Percentiles rank a stretch among this genome's conserved stretches.
These are phyloP conservation scores for Phyto melanocephala DNA, from an alignment of 2,888 invertebrate species.

Conservation along the genomic window DNA sequence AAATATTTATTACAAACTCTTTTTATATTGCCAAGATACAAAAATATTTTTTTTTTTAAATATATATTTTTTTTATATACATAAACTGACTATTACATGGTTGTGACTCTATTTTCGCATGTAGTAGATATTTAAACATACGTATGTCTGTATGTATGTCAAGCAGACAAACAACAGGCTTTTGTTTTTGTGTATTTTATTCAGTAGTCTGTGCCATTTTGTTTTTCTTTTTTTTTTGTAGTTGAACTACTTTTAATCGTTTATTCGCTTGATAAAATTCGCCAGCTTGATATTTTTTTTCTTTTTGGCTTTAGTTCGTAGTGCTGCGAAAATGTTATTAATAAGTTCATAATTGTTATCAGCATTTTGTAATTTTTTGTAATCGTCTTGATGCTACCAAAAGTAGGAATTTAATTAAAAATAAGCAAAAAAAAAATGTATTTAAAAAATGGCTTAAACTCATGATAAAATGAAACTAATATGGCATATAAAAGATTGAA, in stretches of 20 bases:
- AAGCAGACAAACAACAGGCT: too few species aligned
- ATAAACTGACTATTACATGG: conserved; percentile 40
- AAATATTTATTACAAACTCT: conserved; percentile 45
- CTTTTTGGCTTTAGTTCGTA: not conserved
- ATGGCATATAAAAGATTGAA: not conserved
- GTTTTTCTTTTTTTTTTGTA: not conserved
- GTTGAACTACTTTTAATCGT: conserved; percentile 59
- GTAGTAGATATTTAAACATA: not conserved
- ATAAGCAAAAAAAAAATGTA: not conserved
- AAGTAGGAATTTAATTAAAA: conserved; percentile 46
- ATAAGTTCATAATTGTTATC: conserved; percentile 61
- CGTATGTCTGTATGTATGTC: not conserved
- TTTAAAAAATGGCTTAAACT: conserved; percentile 12
- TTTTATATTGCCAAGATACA: conserved; percentile 31
- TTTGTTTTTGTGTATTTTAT: conserved; percentile 2
- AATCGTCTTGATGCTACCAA: conserved; percentile 42
- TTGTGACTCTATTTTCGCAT: not conserved
- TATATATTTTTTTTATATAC: too few species aligned
- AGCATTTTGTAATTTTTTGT: conserved; percentile 30
- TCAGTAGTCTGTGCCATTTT: conserved; percentile 23
- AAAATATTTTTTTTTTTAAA: too few species aligned
- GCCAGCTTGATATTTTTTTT: conserved; percentile 15
- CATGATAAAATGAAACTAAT: conserved; percentile 43
- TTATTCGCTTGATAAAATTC: conserved; percentile 31
- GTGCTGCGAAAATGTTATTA: conserved; percentile 41